These are phyloP conservation scores for Odontocerum albicorne DNA, from an alignment of 2,888 invertebrate genomes.

Conservation along the genomic window DNA sequence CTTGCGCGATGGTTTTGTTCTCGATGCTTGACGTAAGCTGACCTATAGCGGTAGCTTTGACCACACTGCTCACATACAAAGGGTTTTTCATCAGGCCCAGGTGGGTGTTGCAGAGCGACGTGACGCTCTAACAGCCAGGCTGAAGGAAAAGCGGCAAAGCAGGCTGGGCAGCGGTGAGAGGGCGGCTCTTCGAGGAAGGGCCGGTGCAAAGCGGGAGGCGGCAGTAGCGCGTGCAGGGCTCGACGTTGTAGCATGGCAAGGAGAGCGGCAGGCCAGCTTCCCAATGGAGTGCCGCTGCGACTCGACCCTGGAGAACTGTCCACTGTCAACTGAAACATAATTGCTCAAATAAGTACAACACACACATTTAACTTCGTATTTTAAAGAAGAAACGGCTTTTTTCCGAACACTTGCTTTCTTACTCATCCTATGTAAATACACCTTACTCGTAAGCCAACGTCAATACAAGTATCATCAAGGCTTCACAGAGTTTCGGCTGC, in stretches of 20 bases:
- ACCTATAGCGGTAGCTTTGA: constrained; percentile 85
- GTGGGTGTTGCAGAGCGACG: constrained; percentile 80
- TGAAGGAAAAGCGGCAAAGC: constrained; percentile 84
- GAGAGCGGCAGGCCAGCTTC: constrained; percentile 54
- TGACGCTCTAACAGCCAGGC: constrained; percentile 87
- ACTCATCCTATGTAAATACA: too few species aligned
- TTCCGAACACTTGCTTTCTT: too few species aligned
- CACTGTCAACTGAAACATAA: constrained; percentile 56
- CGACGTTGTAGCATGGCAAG: constrained; percentile 53
- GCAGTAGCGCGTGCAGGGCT: constrained; percentile 40
- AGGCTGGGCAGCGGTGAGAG: constrained; percentile 73
- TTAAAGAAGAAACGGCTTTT: too few species aligned
- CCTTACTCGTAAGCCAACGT: too few species aligned
- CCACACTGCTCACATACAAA: constrained; percentile 92
- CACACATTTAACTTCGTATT: too few species aligned
- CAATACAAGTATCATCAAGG: too few species aligned
- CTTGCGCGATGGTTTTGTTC: constrained; percentile 88
- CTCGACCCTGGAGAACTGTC: constrained; percentile 48
- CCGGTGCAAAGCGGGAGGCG: constrained; percentile 57
- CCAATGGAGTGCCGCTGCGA: constrained; percentile 50
- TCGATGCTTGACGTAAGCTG: constrained; percentile 81
- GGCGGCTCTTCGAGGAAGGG: constrained; percentile 44
- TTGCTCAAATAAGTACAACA: too few species aligned
- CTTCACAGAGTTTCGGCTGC: too few species aligned
- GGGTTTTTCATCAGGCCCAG: constrained; percentile 77